Percentiles rank a stretch among this genome's conserved stretches.
These are phyloP conservation scores for Platyrinchus mystaceus DNA, from an alignment of 2,797 vertebrate genomes.

Conservation along the genomic window DNA sequence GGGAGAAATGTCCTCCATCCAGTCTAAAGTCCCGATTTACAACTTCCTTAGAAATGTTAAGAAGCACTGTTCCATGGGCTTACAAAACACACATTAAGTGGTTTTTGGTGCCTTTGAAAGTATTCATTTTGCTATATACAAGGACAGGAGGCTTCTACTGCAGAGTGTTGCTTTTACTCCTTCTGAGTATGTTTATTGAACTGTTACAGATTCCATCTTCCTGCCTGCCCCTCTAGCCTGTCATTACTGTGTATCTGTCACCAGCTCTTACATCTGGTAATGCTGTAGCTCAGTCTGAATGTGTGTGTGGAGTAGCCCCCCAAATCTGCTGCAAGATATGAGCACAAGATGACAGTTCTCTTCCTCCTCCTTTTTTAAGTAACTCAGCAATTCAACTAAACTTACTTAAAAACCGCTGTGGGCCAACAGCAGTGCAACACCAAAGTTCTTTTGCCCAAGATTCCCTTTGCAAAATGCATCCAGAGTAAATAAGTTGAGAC, in stretches of 20 bases:
- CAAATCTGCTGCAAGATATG: neutral
- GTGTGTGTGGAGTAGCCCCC: neutral
- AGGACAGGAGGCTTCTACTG: neutral
- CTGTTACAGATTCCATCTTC: neutral
- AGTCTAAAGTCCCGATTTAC: neutral
- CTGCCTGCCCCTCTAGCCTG: neutral
- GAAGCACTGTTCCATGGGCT: neutral
- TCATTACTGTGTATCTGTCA: neutral
- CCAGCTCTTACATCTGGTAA: neutral
- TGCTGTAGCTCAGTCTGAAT: neutral
- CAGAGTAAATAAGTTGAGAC: neutral
- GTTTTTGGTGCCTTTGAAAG: neutral
- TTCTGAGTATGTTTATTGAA: neutral
- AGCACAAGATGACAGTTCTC: rapidly evolving
- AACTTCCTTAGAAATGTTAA: neutral
- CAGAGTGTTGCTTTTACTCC: neutral
- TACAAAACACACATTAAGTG: neutral
- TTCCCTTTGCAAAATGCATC: neutral
- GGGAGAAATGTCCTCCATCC: neutral
- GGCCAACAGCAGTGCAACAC: neutral
- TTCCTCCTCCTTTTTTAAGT: neutral
- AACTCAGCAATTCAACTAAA: neutral
- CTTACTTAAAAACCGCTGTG: neutral
- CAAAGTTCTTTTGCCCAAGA: neutral
- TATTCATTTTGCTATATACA: neutral